Conservation (phyloP, 2,797 vertebrate genomes). For the Notoglanidium macrostoma region DNA sequence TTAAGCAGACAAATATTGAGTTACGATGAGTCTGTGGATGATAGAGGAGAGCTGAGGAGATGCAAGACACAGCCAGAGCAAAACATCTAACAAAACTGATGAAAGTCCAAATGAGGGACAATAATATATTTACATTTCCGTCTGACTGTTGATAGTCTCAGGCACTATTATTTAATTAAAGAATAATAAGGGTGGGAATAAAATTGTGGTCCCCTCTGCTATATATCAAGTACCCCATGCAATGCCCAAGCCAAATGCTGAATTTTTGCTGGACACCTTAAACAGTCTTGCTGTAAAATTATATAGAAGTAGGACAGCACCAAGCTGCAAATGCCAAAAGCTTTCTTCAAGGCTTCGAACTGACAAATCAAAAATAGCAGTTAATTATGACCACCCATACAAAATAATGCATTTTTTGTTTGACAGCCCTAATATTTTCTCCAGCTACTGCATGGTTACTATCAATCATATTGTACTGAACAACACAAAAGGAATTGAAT, state of each 20-base stretch:
- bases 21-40: conserved; percentile 40
- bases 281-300: background rate
- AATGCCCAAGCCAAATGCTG: background rate
- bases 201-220: background rate
- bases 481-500: conserved; percentile 14
- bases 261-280: background rate
- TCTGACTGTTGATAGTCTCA: background rate
- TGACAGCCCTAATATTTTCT: conserved; percentile 21
- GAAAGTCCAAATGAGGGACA: background rate
- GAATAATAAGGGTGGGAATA: background rate
- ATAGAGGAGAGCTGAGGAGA: conserved; percentile 7
- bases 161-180: background rate
- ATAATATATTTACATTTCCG: background rate
- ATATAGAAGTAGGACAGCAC: background rate
- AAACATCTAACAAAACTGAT: background rate
- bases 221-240: background rate
- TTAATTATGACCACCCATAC: conserved; percentile 10
- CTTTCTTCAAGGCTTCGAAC: background rate
- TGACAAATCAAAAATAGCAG: background rate
- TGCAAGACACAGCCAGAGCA: background rate
- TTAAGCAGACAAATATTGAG: conserved; percentile 61
- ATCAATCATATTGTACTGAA: background rate
- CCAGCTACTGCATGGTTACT: background rate
- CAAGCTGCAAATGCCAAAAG: background rate
- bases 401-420: background rate